Conservation (phyloP, 2,797 vertebrate species). For the Hyperoplus immaculatus region DNA sequence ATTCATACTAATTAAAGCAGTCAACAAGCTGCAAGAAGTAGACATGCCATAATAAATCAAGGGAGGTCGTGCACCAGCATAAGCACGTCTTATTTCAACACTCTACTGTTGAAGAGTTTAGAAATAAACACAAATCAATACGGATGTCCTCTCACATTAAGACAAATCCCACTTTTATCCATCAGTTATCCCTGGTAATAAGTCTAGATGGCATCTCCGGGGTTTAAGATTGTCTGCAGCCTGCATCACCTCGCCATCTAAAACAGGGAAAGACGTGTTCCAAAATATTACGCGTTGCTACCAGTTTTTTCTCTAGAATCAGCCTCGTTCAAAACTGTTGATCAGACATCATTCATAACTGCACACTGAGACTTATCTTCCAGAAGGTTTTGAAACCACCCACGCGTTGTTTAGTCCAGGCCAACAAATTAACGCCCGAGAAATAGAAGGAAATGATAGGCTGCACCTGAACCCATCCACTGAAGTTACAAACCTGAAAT, state of each 20-base stretch:
- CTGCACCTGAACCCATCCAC: constrained; percentile 30
- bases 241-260: constrained; percentile 36
- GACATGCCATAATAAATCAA: background rate
- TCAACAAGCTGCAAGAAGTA: background rate
- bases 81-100: background rate
- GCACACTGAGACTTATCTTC: constrained; percentile 26
- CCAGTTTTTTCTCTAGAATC: background rate
- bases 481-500: constrained; percentile 19
- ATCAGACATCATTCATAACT: constrained; percentile 37
- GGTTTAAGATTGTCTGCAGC: constrained; percentile 22
- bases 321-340: constrained; percentile 28
- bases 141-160: constrained; percentile 21
- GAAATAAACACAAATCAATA: constrained; percentile 46
- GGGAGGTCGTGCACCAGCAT: background rate
- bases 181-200: constrained; percentile 14
- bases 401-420: constrained; percentile 11
- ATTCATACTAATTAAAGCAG: background rate
- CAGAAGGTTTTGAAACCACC: constrained; percentile 40
- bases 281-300: constrained; percentile 16
- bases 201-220: constrained; percentile 14
- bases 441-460: constrained; percentile 27
- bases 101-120: constrained; percentile 22
- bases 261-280: constrained; percentile 21
- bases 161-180: constrained; percentile 10
- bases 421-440: constrained; percentile 30